Percentiles rank a stretch among this genome's conserved stretches.
Evolutionary conservation across 2,113 vertebrate genomes (phyloP).

Genomic region (Xenopus tropicalis): UCB_Xtro_10.0 CM004450.2:68813001-68813500

Average conservation of each 20-base stretch:
- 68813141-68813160: too few relatives aligned
- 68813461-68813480: too few relatives aligned
- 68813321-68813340: slow-evolving; percentile 42
- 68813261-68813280: slow-evolving; percentile 75
- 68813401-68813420: not conserved
- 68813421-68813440: too few relatives aligned
- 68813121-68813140: too few relatives aligned
- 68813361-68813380: slow-evolving; percentile 22
- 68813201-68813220: slow-evolving; percentile 46
- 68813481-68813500: too few relatives aligned
- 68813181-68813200: slow-evolving; percentile 15
- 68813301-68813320: slow-evolving; percentile 57
- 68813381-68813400: slow-evolving; percentile 14
- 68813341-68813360: slow-evolving; percentile 39
- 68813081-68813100: too few relatives aligned
- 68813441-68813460: slow-evolving; percentile 1
- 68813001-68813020: too few relatives aligned
- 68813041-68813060: too few relatives aligned
- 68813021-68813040: too few relatives aligned
- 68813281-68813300: slow-evolving; percentile 64
- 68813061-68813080: too few relatives aligned
- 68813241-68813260: slow-evolving; percentile 74
- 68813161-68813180: too few relatives aligned
- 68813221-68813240: slow-evolving; percentile 54
- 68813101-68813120: too few relatives aligned